Evolutionary conservation across 1,140 invertebrate genomes (phyloP).

Genomic region (Drosophila erecta): DNA sequence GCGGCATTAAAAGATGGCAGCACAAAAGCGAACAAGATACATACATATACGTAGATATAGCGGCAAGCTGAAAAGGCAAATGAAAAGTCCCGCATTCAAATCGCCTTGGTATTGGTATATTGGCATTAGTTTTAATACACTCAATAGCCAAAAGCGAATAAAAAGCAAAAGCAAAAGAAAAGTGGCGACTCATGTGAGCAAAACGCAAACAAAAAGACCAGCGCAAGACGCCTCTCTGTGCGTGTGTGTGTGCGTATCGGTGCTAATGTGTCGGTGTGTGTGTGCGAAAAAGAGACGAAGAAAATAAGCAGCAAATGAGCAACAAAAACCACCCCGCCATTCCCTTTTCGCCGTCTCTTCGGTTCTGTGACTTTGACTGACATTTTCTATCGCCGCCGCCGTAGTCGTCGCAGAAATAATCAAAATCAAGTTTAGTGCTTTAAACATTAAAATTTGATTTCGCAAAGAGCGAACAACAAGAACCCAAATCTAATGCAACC

Average conservation of each 20-base stretch:
- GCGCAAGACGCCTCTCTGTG: conserved; percentile 61
- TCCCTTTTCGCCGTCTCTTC: conserved; percentile 45
- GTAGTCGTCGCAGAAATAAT: conserved; percentile 32
- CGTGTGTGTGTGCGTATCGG: conserved; percentile 12
- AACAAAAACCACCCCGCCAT: conserved; percentile 55
- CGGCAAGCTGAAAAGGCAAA: conserved; percentile 49
- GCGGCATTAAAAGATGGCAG: conserved; percentile 77
- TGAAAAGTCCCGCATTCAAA: conserved; percentile 49
- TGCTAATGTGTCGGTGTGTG: background rate
- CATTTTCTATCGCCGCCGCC: conserved; percentile 47
- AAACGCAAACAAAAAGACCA: conserved; percentile 70
- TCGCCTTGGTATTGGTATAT: conserved; percentile 58
- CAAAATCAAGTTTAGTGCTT: conserved; percentile 58
- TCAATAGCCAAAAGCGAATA: conserved; percentile 61
- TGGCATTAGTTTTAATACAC: conserved; percentile 58
- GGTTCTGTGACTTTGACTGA: conserved; percentile 67
- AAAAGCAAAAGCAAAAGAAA: conserved; percentile 33
- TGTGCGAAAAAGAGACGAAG: conserved; percentile 55
- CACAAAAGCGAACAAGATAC: conserved; percentile 67
- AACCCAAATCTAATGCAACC: conserved; percentile 54
- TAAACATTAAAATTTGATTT: conserved; percentile 29
- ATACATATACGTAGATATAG: conserved; percentile 46
- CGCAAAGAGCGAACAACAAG: background rate
- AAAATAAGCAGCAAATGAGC: conserved; percentile 54
- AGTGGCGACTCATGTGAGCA: conserved; percentile 67